These are phyloP conservation scores for Muntiacus reevesi DNA, from an alignment of 2,113 vertebrate species.

Conservation along the genomic window DNA sequence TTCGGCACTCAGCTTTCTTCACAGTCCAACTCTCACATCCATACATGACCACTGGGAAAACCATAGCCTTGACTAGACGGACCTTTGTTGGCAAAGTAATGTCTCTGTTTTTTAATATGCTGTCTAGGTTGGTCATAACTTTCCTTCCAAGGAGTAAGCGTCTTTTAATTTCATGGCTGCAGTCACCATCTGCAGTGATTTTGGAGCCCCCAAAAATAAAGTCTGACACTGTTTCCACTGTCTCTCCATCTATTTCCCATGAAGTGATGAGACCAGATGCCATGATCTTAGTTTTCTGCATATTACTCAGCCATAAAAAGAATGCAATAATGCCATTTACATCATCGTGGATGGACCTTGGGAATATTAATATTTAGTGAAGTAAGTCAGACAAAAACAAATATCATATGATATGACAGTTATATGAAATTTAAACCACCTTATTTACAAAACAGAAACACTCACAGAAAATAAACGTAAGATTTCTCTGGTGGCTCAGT, in stretches of 20 bases:
- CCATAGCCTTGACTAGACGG: not conserved
- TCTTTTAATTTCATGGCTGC: not conserved
- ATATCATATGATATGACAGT: not conserved
- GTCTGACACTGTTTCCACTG: not conserved
- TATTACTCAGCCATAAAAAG: not conserved
- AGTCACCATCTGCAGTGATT: not conserved
- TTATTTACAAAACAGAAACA: not conserved
- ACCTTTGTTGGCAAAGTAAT: not conserved
- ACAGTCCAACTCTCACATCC: not conserved
- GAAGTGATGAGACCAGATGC: not conserved
- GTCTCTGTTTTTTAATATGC: not conserved
- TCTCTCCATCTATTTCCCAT: not conserved
- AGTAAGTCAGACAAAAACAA: not conserved
- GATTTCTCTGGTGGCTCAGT: not conserved
- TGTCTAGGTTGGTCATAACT: not conserved
- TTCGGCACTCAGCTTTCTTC: accelerated
- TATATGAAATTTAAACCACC: not conserved
- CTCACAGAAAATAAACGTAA: not conserved
- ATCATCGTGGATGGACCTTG: not conserved
- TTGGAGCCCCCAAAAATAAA: not conserved
- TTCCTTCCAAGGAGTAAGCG: not conserved
- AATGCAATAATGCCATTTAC: not conserved
- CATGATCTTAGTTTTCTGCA: not conserved
- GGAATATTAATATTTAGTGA: not conserved
- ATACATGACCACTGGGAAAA: not conserved